A percentile compares a stretch with the other conserved stretches of the same genome.
Evolutionary conservation across 2,888 invertebrate species (phyloP).

Genomic region (Andrena marginata): DNA sequence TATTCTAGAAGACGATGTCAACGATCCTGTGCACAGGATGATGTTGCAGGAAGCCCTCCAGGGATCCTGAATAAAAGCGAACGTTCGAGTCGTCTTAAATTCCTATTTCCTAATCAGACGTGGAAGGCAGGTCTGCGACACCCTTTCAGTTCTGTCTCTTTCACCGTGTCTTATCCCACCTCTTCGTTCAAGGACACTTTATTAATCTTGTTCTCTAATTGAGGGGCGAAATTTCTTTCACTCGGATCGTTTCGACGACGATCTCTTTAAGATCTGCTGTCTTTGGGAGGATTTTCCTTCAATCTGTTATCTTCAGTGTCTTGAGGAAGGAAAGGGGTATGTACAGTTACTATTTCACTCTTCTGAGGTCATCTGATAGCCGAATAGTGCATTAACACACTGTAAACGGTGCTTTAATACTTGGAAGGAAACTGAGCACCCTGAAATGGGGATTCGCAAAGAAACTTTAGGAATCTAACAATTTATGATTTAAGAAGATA

Average conservation of each 20-base stretch:
- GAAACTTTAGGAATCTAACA: no score
- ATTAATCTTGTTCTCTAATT: slow-evolving; percentile 12
- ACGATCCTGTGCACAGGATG: slow-evolving; percentile 2
- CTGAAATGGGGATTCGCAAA: no score
- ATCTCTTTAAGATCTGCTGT: not conserved
- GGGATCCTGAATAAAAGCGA: slow-evolving; percentile 6
- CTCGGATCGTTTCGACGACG: not conserved
- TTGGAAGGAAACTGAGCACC: no score
- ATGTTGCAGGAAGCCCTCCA: not conserved
- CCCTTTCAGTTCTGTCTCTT: slow-evolving; percentile 27
- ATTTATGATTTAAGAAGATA: no score
- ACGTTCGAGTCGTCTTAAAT: slow-evolving; percentile 42
- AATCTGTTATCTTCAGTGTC: no score
- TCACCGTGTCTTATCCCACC: slow-evolving; percentile 23
- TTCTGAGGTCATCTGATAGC: no score
- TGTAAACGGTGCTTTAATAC: no score
- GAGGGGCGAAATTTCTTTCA: not conserved
- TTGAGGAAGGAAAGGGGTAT: no score
- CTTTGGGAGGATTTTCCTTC: not conserved
- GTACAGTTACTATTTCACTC: no score
- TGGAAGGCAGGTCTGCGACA: slow-evolving; percentile 29
- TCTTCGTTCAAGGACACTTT: slow-evolving; percentile 11
- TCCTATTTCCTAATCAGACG: slow-evolving; percentile 47
- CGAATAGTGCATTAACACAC: no score
- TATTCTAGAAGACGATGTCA: not conserved